Percentiles rank a stretch among this genome's conserved stretches.
phyloP scores from a whole-genome alignment of 2,888 invertebrate genomes.

The Meiosimyza decipiens region DNA sequence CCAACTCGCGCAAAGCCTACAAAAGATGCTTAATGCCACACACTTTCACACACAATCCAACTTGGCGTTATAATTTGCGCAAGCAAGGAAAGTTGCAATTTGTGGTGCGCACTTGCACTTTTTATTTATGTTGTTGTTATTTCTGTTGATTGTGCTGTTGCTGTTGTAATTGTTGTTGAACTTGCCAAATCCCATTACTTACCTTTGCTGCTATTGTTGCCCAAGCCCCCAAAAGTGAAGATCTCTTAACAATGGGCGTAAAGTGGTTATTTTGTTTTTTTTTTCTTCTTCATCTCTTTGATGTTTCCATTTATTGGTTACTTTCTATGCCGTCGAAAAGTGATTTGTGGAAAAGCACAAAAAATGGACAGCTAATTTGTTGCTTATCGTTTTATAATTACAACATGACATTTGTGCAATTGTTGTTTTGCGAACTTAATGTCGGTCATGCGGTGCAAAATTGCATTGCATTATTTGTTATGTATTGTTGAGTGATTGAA shows the following conservation, averaged over 20 bases:
- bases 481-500: no score
- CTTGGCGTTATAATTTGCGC: slow-evolving; percentile 12
- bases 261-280: neutral
- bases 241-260: slow-evolving; percentile 15
- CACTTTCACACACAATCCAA: slow-evolving; percentile 6
- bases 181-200: neutral
- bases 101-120: slow-evolving; percentile 24
- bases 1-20: neutral
- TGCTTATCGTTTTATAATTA: slow-evolving; percentile 44
- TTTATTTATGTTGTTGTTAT: neutral
- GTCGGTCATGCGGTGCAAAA: neutral
- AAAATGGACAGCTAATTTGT: slow-evolving; percentile 36
- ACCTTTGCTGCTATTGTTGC: neutral
- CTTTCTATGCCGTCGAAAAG: slow-evolving; percentile 5
- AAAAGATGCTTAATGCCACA: neutral
- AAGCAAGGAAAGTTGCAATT: slow-evolving; percentile 22
- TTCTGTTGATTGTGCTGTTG: neutral
- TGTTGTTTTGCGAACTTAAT: neutral
- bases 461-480: no score
- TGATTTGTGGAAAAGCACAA: neutral
- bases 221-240: slow-evolving; percentile 5
- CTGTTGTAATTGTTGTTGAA: neutral
- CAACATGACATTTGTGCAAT: slow-evolving; percentile 27
- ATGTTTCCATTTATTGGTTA: neutral
- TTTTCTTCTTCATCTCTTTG: neutral